Evolutionary conservation across 2,797 vertebrate genomes (phyloP).

Genomic region (Macrochelys suwanniensis): DNA sequence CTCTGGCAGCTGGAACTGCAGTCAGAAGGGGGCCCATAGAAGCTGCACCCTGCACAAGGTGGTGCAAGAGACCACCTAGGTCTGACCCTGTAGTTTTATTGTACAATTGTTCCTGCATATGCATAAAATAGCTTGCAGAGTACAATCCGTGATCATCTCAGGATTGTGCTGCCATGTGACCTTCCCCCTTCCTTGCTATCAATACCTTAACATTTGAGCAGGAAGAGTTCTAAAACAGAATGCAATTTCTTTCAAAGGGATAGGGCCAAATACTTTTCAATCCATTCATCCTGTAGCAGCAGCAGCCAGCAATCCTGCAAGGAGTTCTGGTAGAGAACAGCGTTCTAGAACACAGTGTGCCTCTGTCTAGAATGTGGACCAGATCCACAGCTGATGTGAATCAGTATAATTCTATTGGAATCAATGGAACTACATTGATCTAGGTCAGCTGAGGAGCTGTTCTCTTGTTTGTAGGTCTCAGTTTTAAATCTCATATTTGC

Average conservation of each 20-base stretch:
- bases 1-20: neutral
- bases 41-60: neutral
- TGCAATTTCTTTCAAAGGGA: neutral
- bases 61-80: neutral
- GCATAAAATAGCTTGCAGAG: neutral
- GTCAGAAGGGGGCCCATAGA: neutral
- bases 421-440: accelerated
- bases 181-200: neutral
- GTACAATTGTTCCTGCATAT: neutral
- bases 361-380: neutral
- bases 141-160: neutral
- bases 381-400: neutral
- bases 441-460: neutral
- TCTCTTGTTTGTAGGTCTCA: neutral
- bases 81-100: neutral
- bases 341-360: neutral
- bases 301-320: neutral
- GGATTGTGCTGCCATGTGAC: neutral
- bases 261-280: neutral
- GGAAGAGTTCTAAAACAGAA: neutral
- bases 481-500: neutral
- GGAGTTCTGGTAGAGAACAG: neutral
- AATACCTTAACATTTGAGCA: neutral
- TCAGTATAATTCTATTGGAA: accelerated
- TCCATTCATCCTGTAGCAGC: neutral